phyloP scores from a whole-genome alignment of 2,888 invertebrate species.

The Coenonympha glycerion region DNA sequence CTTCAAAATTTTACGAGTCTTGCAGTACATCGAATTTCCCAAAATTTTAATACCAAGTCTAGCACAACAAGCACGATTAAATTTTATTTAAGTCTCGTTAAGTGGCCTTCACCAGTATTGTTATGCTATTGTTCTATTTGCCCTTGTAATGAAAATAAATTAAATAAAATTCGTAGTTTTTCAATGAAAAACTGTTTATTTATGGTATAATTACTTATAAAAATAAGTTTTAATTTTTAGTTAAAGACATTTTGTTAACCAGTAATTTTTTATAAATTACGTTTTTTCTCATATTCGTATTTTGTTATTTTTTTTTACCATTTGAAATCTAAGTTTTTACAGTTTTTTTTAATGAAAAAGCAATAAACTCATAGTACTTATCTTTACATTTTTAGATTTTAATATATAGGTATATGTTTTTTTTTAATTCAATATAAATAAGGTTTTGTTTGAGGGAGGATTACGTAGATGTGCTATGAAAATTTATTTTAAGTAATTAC shows the following conservation, averaged over 20 bases:
- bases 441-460: constrained; percentile 18
- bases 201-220: not conserved
- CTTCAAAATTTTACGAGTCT: not conserved
- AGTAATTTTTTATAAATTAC: too few species aligned
- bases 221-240: too few species aligned
- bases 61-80: constrained; percentile 1
- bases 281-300: too few species aligned
- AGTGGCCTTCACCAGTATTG: constrained; percentile 5
- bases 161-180: not conserved
- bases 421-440: constrained; percentile 8
- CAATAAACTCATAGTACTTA: too few species aligned
- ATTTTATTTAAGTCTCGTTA: not conserved
- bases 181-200: not conserved
- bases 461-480: constrained; percentile 22
- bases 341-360: too few species aligned
- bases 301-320: too few species aligned
- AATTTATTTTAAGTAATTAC: constrained; percentile 22
- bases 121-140: not conserved
- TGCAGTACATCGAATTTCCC: constrained; percentile 5
- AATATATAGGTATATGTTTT: constrained; percentile 1
- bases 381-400: too few species aligned
- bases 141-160: not conserved
- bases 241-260: too few species aligned
- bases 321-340: too few species aligned
- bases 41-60: not conserved